These are phyloP conservation scores for Phortica variegata DNA, from an alignment of 1,140 invertebrate species.

Conservation along the genomic window DNA sequence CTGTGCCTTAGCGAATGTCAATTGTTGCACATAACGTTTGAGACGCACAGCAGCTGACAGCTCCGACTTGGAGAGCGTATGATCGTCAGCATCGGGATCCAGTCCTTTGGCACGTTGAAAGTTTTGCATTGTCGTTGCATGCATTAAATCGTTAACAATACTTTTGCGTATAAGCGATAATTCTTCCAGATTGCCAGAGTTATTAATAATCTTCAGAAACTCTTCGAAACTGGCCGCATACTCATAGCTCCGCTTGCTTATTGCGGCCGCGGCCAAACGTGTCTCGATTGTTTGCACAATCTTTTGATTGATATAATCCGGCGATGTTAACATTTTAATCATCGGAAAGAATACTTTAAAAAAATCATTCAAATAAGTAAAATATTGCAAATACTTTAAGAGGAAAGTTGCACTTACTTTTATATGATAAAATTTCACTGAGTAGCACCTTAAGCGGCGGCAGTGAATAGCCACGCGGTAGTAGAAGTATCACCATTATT, in stretches of 20 bases:
- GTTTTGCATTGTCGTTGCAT: slow-evolving; percentile 88
- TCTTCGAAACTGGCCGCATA: slow-evolving; percentile 89
- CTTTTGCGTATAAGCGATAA: slow-evolving; percentile 80
- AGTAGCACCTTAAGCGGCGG: slow-evolving; percentile 76
- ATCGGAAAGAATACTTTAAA: slow-evolving; percentile 77
- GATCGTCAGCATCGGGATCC: slow-evolving; percentile 70
- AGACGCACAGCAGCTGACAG: slow-evolving; percentile 70
- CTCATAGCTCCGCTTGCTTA: slow-evolving; percentile 79
- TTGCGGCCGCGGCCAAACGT: slow-evolving; percentile 73
- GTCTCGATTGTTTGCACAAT: slow-evolving; percentile 79
- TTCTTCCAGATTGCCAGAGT: slow-evolving; percentile 76
- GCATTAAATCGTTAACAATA: slow-evolving; percentile 89
- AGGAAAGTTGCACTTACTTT: slow-evolving; percentile 63
- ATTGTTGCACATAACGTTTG: slow-evolving; percentile 76
- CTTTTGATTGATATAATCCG: slow-evolving; percentile 89
- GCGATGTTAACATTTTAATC: slow-evolving; percentile 81
- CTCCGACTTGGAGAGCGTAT: slow-evolving; percentile 66
- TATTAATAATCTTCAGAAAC: slow-evolving; percentile 82
- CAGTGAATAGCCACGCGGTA: slow-evolving; percentile 78
- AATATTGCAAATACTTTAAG: neutral
- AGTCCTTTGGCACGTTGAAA: slow-evolving; percentile 77
- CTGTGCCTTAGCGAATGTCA: slow-evolving; percentile 79
- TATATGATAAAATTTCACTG: slow-evolving; percentile 79
- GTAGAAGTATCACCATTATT: slow-evolving; percentile 74
- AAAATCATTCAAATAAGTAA: neutral